Evolutionary conservation across 1,140 invertebrate genomes (phyloP).

Genomic region (Drosophila virilis): DNA sequence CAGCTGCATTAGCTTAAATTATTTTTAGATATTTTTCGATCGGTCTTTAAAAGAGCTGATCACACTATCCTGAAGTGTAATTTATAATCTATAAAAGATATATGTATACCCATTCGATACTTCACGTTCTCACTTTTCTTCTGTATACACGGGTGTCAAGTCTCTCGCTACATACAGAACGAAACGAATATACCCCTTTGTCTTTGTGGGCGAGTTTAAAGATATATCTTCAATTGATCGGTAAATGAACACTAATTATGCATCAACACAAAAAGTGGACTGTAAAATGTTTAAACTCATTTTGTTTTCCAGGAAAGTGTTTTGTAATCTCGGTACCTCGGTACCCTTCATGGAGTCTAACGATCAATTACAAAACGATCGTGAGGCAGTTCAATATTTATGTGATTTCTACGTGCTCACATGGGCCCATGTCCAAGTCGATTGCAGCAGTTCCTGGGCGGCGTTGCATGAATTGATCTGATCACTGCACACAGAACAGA

Average conservation of each 20-base stretch:
- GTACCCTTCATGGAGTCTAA: constrained; percentile 24
- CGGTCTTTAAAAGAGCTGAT: no score
- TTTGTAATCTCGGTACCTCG: constrained; percentile 21
- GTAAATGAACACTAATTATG: constrained; percentile 24
- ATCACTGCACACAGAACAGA: constrained; percentile 1
- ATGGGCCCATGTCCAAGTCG: constrained; percentile 35
- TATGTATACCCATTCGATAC: no score
- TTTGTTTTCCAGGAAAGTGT: constrained; percentile 49
- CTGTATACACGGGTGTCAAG: no score
- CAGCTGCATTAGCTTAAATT: no score
- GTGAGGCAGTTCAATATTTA: constrained; percentile 47
- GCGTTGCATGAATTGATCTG: constrained; percentile 17
- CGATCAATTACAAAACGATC: constrained; percentile 35
- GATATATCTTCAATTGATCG: constrained; percentile 2
- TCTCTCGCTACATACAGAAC: no score
- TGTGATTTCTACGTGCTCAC: constrained; percentile 65
- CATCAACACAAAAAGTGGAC: background rate
- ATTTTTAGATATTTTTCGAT: no score
- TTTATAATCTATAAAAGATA: no score
- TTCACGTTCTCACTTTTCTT: no score
- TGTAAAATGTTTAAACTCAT: constrained; percentile 39
- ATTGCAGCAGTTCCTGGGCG: constrained; percentile 77
- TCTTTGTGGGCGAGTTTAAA: no score
- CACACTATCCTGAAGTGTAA: no score
- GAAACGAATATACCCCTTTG: no score